Conservation (phyloP, 2,797 vertebrate species). For the Anabas testudineus region DNA sequence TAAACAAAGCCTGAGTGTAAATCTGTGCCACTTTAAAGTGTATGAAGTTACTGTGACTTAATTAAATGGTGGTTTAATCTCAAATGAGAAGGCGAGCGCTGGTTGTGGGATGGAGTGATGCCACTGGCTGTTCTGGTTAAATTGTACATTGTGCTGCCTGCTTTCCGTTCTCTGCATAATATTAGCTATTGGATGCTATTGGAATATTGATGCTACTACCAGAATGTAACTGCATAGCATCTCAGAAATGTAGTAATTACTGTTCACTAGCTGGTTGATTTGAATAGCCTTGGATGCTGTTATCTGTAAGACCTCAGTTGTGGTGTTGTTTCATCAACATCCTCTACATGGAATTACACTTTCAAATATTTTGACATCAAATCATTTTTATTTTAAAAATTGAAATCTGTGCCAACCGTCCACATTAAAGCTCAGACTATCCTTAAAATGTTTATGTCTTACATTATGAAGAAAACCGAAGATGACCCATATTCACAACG, state of each 20-base stretch:
- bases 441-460: slow-evolving; percentile 4
- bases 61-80: slow-evolving; percentile 15
- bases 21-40: slow-evolving; percentile 26
- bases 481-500: slow-evolving; percentile 39
- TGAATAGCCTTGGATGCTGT: not conserved
- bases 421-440: not conserved
- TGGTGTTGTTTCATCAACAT: not conserved
- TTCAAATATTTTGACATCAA: slow-evolving; percentile 6
- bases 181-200: not conserved
- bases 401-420: not conserved
- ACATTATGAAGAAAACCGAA: slow-evolving; percentile 21
- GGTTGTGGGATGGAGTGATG: slow-evolving; percentile 12
- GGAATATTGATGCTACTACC: not conserved
- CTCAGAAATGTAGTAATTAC: not conserved
- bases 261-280: not conserved
- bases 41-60: slow-evolving; percentile 16
- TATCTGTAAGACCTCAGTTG: not conserved
- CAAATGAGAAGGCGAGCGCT: not conserved
- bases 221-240: not conserved
- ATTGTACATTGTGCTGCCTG: not conserved
- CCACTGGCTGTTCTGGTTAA: not conserved
- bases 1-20: slow-evolving; percentile 38
- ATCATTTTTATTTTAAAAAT: slow-evolving; percentile 1
- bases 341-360: slow-evolving; percentile 9
- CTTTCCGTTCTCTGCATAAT: not conserved